Percentiles rank a stretch among this genome's conserved stretches.
Conservation (phyloP, 1,140 invertebrate species). For the Myzus persicae region DNA sequence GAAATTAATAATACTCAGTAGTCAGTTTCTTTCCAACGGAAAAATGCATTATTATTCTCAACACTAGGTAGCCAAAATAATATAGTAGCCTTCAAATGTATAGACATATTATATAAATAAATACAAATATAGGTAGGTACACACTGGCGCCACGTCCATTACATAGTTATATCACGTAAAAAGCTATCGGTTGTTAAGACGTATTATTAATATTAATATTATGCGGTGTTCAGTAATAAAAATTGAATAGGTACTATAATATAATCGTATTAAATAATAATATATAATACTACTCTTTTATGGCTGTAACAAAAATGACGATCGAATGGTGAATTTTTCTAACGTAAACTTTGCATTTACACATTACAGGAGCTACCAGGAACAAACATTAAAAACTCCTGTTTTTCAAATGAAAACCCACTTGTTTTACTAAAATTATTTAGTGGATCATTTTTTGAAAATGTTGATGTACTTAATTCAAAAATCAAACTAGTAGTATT, state of each 20-base stretch:
- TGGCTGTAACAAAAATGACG: background rate
- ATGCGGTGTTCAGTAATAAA: background rate
- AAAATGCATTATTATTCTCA: background rate
- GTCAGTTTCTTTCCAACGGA: background rate
- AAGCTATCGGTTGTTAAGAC: background rate
- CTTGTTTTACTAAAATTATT: no score
- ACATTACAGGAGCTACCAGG: background rate
- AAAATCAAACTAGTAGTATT: no score
- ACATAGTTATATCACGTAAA: background rate
- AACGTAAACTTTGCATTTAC: background rate
- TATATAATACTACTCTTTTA: background rate
- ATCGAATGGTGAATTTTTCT: background rate
- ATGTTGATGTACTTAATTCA: no score
- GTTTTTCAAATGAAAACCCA: no score
- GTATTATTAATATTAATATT: slow-evolving; percentile 5
- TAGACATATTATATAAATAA: background rate
- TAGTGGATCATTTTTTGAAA: no score
- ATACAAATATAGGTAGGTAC: background rate
- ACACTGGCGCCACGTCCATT: background rate
- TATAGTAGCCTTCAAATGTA: background rate
- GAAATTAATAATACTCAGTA: background rate
- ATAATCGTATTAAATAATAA: background rate
- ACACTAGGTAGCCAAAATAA: background rate
- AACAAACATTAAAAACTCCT: no score
- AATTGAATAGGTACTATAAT: background rate